phyloP scores from a whole-genome alignment of 53 echinoderm and acorn worm species.

The Stichopus horrens region DNA sequence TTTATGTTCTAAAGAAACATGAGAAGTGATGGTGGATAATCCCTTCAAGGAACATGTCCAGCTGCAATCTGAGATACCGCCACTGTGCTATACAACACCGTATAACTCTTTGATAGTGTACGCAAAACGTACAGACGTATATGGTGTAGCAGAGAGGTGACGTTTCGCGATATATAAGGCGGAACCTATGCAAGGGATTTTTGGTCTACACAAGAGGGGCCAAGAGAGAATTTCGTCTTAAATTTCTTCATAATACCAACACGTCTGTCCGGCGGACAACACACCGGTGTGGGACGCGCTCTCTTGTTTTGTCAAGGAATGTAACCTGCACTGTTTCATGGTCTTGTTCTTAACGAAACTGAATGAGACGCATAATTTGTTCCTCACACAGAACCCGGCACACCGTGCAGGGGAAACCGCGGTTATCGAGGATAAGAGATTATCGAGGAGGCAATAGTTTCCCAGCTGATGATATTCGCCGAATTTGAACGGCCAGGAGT shows the following conservation, averaged over 20 bases:
- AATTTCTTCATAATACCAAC: slow-evolving; percentile 17
- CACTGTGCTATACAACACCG: no score
- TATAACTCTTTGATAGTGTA: no score
- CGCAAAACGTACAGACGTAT: no score
- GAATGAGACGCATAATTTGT: not conserved
- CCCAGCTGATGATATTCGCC: not conserved
- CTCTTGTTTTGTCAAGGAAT: not conserved
- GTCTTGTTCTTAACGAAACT: not conserved
- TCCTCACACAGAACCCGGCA: not conserved
- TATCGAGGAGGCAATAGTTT: not conserved
- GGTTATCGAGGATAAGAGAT: not conserved
- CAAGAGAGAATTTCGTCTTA: not conserved
- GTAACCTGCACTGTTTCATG: not conserved
- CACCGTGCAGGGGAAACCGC: not conserved
- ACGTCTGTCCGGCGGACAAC: not conserved
- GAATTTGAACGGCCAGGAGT: not conserved
- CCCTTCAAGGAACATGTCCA: no score
- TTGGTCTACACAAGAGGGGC: no score
- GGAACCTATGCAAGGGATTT: no score
- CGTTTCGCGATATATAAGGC: no score
- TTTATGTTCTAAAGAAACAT: no score
- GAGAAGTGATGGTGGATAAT: no score
- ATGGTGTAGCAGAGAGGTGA: no score
- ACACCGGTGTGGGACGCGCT: not conserved
- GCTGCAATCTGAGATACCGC: no score